These are phyloP conservation scores for Parazoanthus atlanticus DNA, from an alignment of 92 coral and sea anemone genomes.

Conservation along the genomic window DNA sequence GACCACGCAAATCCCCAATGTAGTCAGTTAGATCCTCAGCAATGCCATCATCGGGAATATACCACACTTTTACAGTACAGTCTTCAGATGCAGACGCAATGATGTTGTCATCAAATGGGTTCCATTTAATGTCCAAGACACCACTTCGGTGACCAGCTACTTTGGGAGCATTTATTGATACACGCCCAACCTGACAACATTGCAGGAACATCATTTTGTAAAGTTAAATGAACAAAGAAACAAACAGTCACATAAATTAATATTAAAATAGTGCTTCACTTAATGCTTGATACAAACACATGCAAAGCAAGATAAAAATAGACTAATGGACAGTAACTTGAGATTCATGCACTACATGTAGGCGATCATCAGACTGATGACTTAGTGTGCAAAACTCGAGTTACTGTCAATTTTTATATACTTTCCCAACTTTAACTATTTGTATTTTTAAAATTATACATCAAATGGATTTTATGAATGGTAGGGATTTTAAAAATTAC, in stretches of 20 bases:
- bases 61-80: slow-evolving; percentile 91
- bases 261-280: too few relatives aligned
- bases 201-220: background rate
- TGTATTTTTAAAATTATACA: too few relatives aligned
- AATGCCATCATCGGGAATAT: slow-evolving; percentile 89
- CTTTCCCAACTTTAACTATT: too few relatives aligned
- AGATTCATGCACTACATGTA: too few relatives aligned
- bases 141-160: slow-evolving; percentile 90
- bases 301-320: too few relatives aligned
- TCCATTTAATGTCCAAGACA: slow-evolving; percentile 96
- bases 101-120: slow-evolving; percentile 94
- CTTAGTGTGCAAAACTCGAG: too few relatives aligned
- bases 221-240: background rate
- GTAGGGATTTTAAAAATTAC: too few relatives aligned
- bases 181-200: slow-evolving; percentile 78
- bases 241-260: background rate
- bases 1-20: slow-evolving; percentile 83
- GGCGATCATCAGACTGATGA: too few relatives aligned
- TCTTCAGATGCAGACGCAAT: slow-evolving; percentile 97
- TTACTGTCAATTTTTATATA: too few relatives aligned
- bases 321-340: too few relatives aligned
- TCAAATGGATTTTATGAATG: too few relatives aligned
- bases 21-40: slow-evolving; percentile 85
- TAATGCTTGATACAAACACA: too few relatives aligned
- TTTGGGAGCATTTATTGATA: slow-evolving; percentile 78